Evolutionary conservation across 2,797 vertebrate genomes (phyloP).

Genomic region (Clarias fuscus): DNA sequence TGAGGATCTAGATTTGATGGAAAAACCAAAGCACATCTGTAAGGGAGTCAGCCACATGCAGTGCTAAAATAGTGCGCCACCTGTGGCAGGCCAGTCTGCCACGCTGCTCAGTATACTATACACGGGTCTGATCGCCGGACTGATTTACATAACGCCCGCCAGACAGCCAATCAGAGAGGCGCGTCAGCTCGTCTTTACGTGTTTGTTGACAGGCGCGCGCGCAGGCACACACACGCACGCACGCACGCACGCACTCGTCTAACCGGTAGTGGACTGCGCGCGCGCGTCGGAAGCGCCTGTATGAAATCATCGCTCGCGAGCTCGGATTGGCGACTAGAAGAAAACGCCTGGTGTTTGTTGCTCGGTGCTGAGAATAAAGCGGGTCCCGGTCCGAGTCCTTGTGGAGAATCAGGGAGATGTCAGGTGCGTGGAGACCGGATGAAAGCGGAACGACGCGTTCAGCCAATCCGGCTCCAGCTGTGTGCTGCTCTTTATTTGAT

Average conservation of each 20-base stretch:
- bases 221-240: background rate
- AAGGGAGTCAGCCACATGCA: too few relatives aligned
- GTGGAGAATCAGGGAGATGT: constrained; percentile 3
- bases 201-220: constrained; percentile 33
- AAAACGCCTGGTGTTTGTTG: background rate
- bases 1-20: background rate
- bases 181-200: constrained; percentile 15
- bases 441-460: constrained; percentile 13
- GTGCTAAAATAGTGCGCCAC: constrained; percentile 15
- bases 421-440: constrained; percentile 34
- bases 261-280: constrained; percentile 13
- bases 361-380: background rate
- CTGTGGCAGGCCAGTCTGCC: background rate
- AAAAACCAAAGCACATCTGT: background rate
- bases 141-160: constrained; percentile 35
- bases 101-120: background rate
- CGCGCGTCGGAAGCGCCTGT: constrained; percentile 21
- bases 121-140: background rate
- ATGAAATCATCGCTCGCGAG: constrained; percentile 15
- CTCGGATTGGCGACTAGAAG: background rate
- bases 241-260: background rate
- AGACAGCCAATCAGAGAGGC: constrained; percentile 26
- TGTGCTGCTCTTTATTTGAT: background rate
- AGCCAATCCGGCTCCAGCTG: background rate
- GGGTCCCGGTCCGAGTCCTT: background rate